phyloP scores from a whole-genome alignment of 2,113 vertebrate species.

The Aptenodytes patagonicus region DNA sequence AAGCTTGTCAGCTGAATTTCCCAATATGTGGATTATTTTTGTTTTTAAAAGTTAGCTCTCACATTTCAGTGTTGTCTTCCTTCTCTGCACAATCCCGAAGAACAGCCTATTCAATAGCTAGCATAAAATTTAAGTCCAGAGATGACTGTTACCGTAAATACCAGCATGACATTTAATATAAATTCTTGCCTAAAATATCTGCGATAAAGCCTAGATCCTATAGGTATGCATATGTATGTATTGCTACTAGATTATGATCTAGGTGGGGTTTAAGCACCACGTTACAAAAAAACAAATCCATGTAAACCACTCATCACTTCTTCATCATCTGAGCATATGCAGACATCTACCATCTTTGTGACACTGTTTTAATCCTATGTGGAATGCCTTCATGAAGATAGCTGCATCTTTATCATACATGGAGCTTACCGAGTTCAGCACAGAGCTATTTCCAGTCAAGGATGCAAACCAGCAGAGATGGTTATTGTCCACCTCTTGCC shows the following conservation, averaged over 20 bases:
- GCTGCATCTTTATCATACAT: neutral
- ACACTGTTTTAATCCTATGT: neutral
- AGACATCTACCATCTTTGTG: conserved; percentile 10
- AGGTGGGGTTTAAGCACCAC: neutral
- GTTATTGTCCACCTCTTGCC: neutral
- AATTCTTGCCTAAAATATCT: conserved; percentile 32
- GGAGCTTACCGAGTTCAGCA: neutral
- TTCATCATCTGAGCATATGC: conserved; percentile 4
- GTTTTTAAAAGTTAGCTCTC: neutral
- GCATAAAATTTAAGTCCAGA: neutral
- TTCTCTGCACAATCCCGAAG: neutral
- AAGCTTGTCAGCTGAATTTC: neutral
- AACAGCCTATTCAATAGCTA: neutral
- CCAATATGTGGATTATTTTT: neutral
- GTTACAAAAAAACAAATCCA: neutral
- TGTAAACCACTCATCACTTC: neutral
- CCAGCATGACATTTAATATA: neutral
- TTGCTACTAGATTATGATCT: neutral
- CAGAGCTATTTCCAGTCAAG: neutral
- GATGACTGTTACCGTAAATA: conserved; percentile 4
- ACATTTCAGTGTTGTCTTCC: neutral
- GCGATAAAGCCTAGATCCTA: neutral
- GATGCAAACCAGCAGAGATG: neutral
- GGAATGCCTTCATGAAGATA: neutral
- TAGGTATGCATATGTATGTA: neutral